Evolutionary conservation across 2,113 vertebrate species (phyloP).

Genomic region (Turnix velox): DNA sequence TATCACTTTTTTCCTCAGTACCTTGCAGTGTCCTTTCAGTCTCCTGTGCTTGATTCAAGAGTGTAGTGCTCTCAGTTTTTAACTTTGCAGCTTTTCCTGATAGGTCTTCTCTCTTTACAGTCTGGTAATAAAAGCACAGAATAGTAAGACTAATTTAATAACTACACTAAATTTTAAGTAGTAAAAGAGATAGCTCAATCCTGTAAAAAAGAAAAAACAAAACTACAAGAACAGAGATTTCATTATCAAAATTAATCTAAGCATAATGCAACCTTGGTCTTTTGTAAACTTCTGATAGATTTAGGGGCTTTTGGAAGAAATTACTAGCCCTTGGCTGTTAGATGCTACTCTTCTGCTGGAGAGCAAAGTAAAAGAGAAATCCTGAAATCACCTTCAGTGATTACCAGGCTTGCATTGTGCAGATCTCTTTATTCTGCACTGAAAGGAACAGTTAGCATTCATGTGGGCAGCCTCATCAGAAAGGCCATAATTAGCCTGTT

Average conservation of each 20-base stretch:
- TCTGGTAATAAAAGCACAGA: slow-evolving; percentile 69
- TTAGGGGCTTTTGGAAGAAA: background rate
- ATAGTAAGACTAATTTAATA: background rate
- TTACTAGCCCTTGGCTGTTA: background rate
- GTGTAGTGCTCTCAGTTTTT: slow-evolving; percentile 67
- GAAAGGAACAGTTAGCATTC: background rate
- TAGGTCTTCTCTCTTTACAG: slow-evolving; percentile 78
- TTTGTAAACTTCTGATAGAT: background rate
- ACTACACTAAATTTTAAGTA: background rate
- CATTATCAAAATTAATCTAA: background rate
- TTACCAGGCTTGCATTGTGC: background rate
- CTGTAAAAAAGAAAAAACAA: background rate
- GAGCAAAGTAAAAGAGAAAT: background rate
- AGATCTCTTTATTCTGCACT: background rate
- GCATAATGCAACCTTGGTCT: background rate
- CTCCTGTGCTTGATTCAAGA: slow-evolving; percentile 71
- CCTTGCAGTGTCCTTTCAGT: slow-evolving; percentile 74
- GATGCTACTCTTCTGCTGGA: background rate
- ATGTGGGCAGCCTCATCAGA: background rate
- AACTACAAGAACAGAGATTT: background rate
- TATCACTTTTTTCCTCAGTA: slow-evolving; percentile 39
- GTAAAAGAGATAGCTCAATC: background rate
- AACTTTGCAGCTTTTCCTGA: slow-evolving; percentile 77
- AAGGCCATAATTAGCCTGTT: background rate
- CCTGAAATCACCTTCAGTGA: background rate